A percentile compares a stretch with the other conserved stretches of the same genome.
These are phyloP conservation scores for Papilio helenus DNA, from an alignment of 1,140 invertebrate genomes.

Conservation along the genomic window DNA sequence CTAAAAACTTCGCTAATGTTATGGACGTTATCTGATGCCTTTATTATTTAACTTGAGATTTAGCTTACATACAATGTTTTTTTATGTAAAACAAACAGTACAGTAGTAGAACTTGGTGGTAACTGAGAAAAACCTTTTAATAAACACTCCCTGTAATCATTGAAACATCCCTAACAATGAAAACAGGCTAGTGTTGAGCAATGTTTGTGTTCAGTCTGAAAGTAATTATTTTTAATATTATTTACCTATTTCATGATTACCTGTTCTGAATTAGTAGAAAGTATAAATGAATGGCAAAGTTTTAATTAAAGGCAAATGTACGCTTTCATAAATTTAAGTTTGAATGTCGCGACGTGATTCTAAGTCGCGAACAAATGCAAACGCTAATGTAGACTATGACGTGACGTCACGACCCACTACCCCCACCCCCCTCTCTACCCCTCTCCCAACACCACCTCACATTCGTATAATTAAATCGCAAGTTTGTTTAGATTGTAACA, in stretches of 20 bases:
- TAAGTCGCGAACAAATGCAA: constrained; percentile 13
- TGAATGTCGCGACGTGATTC: constrained; percentile 1
- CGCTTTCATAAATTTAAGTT: constrained; percentile 23
- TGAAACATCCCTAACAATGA: not conserved
- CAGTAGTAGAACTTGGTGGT: no score
- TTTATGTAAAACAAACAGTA: no score
- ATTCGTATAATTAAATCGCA: constrained; percentile 23
- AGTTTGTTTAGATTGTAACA: constrained; percentile 31
- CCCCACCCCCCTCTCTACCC: not conserved
- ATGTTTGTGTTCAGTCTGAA: no score
- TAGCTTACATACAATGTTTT: no score
- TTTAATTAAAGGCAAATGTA: constrained; percentile 36
- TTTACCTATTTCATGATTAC: not conserved
- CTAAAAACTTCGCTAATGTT: not conserved
- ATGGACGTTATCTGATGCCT: not conserved
- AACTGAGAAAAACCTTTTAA: no score
- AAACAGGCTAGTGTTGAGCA: no score
- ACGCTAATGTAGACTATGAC: constrained; percentile 12
- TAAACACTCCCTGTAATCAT: not conserved
- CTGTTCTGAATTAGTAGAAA: not conserved
- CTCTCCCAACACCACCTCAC: not conserved
- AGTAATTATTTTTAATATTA: not conserved
- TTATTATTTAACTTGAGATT: not conserved
- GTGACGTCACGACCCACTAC: not conserved
- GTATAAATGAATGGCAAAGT: constrained; percentile 18